Percentiles rank a stretch among this genome's conserved stretches.
Conservation (phyloP, 2,797 vertebrate genomes). For the Tapirus indicus region DNA sequence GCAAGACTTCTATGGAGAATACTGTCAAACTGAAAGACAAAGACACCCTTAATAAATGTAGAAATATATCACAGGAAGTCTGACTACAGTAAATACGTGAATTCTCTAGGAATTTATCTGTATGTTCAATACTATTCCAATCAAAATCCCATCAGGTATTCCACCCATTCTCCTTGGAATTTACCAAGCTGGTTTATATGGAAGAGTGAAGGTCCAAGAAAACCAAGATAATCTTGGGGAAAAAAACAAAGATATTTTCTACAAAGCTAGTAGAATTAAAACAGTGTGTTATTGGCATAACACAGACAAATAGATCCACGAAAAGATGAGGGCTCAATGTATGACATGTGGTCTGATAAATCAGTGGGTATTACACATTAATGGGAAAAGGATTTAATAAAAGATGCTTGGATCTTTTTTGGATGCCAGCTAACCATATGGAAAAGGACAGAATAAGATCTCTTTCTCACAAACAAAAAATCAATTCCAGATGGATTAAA, state of each 20-base stretch:
- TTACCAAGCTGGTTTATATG: neutral
- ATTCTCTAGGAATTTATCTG: neutral
- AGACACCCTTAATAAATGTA: neutral
- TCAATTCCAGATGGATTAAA: conserved; percentile 12
- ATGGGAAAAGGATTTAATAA: neutral
- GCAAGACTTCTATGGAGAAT: neutral
- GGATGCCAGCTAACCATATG: neutral
- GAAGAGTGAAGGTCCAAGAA: neutral
- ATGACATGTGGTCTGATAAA: neutral
- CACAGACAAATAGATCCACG: neutral
- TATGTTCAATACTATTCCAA: neutral
- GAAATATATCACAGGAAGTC: neutral
- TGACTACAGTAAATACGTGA: neutral
- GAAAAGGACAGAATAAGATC: conserved; percentile 21
- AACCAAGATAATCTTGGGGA: neutral
- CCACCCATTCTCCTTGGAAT: neutral
- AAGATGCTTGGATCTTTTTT: neutral
- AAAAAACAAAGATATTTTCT: neutral
- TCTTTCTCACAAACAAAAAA: conserved; percentile 26
- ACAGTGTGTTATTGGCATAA: neutral
- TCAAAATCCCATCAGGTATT: conserved; percentile 13
- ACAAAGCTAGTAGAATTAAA: conserved; percentile 19
- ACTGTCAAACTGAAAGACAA: neutral
- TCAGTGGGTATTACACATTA: neutral
- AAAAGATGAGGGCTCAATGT: neutral